phyloP scores from a whole-genome alignment of 1,140 invertebrate species.

The Drosophila pseudoobscura region DNA sequence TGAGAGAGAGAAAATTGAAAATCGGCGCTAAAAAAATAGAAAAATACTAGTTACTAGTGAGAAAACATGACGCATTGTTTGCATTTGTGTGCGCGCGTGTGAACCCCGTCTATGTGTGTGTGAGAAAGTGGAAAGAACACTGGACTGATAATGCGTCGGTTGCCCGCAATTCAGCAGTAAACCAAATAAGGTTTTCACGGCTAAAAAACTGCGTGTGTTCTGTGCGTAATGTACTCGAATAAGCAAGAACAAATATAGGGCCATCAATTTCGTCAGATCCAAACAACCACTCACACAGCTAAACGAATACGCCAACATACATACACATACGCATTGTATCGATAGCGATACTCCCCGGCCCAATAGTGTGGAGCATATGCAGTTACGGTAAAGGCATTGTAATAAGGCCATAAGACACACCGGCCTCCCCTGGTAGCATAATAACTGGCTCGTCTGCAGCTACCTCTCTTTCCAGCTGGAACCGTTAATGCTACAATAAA shows the following conservation, averaged over 20 bases:
- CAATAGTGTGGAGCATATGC: constrained; percentile 31
- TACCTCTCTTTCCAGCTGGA: too few relatives aligned
- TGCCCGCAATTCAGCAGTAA: constrained; percentile 5
- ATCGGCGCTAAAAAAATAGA: constrained; percentile 6
- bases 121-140: constrained; percentile 17
- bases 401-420: not conserved
- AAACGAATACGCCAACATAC: constrained; percentile 13
- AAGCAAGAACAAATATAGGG: constrained; percentile 24
- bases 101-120: constrained; percentile 11
- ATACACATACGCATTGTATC: constrained; percentile 9
- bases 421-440: too few relatives aligned
- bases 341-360: constrained; percentile 6
- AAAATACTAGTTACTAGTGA: constrained; percentile 43
- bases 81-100: constrained; percentile 31
- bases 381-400: constrained; percentile 14
- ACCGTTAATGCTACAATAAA: too few relatives aligned
- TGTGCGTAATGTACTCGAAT: constrained; percentile 42
- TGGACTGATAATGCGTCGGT: constrained; percentile 3
- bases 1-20: constrained; percentile 11
- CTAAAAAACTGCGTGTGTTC: constrained; percentile 1
- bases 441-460: too few relatives aligned
- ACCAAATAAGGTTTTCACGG: constrained; percentile 5
- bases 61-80: constrained; percentile 60
- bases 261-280: constrained; percentile 30
- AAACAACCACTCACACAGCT: not conserved